A percentile compares a stretch with the other conserved stretches of the same genome.
These are phyloP conservation scores for Piezodorus guildinii DNA, from an alignment of 1,140 invertebrate species.

Conservation along the genomic window DNA sequence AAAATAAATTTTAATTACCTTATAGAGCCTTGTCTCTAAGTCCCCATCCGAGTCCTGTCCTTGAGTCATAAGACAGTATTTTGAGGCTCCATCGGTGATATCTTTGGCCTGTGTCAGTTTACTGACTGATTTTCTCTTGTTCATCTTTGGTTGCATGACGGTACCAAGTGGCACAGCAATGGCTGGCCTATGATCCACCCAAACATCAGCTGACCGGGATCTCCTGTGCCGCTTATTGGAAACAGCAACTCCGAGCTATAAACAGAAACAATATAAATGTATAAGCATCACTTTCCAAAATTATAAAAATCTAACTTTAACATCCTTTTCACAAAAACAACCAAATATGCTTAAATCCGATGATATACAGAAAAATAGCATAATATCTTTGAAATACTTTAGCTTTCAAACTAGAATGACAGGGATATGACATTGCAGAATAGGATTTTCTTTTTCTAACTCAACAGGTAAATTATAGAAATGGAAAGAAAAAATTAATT, in stretches of 20 bases:
- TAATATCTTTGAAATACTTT: too few species aligned
- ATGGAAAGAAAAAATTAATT: too few species aligned
- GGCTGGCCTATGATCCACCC: constrained; percentile 81
- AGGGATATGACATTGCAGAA: too few species aligned
- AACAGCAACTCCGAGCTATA: constrained; percentile 36
- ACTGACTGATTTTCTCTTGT: constrained; percentile 69
- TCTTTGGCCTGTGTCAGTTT: constrained; percentile 60
- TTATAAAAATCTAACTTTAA: too few species aligned
- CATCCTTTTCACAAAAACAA: too few species aligned
- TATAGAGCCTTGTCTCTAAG: constrained; percentile 83
- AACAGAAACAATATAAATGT: background rate
- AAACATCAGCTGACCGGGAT: constrained; percentile 67
- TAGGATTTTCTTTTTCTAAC: too few species aligned
- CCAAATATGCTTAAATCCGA: too few species aligned
- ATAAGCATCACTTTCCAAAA: background rate
- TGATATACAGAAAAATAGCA: too few species aligned
- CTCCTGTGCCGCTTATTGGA: constrained; percentile 60
- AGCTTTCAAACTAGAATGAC: too few species aligned
- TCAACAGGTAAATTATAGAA: too few species aligned
- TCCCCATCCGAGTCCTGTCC: constrained; percentile 82
- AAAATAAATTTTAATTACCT: constrained; percentile 41
- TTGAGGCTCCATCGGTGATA: constrained; percentile 61
- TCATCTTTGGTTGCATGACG: constrained; percentile 73
- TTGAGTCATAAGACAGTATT: constrained; percentile 86
- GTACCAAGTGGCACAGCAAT: constrained; percentile 64